Conservation (phyloP, 1,140 invertebrate genomes). For the Nasonia vitripennis region DNA sequence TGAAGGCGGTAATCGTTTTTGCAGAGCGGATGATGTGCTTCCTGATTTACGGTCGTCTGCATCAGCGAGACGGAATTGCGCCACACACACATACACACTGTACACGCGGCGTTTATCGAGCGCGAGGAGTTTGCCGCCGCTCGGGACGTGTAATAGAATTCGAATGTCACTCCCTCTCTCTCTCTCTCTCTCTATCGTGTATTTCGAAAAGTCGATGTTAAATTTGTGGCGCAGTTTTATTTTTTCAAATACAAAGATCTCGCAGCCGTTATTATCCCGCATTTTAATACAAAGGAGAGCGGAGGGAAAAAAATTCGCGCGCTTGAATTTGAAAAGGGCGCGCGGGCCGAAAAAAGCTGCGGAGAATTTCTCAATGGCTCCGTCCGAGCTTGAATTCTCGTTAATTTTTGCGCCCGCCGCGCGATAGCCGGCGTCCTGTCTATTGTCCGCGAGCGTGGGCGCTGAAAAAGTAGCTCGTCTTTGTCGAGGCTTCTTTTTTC, state of each 20-base stretch:
- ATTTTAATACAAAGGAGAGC: not conserved
- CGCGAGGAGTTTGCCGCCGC: not conserved
- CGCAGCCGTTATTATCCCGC: not conserved
- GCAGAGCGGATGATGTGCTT: slow-evolving; percentile 2
- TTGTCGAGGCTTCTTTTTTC: not conserved
- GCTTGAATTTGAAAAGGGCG: not conserved
- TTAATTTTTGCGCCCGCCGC: slow-evolving; percentile 71
- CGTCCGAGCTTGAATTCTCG: slow-evolving; percentile 73
- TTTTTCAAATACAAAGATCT: not conserved
- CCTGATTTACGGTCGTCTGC: not conserved
- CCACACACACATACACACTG: no score
- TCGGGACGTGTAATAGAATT: not conserved
- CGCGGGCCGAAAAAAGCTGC: not conserved
- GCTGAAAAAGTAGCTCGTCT: not conserved
- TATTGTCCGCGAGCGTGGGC: not conserved
- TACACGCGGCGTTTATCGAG: not conserved
- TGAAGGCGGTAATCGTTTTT: slow-evolving; percentile 1
- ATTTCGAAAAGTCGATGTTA: slow-evolving; percentile 35
- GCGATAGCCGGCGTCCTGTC: slow-evolving; percentile 27
- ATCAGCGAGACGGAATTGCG: not conserved
- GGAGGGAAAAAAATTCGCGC: not conserved
- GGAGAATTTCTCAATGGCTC: not conserved
- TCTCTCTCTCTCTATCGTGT: slow-evolving; percentile 31
- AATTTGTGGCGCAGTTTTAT: not conserved
- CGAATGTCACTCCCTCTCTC: slow-evolving; percentile 50